Evolutionary conservation across 2,888 invertebrate genomes (phyloP), one percentile per base, ranked within the genome.

Genomic region (Ceraclea dissimilis): DNA sequence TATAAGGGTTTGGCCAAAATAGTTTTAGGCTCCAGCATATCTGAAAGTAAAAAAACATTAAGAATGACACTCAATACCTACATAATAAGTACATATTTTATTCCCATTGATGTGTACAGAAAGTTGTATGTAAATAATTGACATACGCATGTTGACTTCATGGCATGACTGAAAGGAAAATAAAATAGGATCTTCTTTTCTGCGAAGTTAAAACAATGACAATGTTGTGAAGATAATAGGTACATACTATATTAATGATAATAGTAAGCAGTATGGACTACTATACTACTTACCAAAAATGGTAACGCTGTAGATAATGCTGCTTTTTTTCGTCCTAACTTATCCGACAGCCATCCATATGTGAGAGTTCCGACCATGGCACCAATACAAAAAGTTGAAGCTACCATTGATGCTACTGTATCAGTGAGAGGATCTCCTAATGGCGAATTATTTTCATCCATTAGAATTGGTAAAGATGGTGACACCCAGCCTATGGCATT

Each of bases 401-500:
- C 80, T 69, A 82, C 74, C 79, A 80, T 79, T 19, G 80, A 78
- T 21, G 78, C 73, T 47, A 74, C 74, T 48, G 77, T 73, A 60
- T 76, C 72, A 1, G 72, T 70, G 64, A 82, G 70, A 0, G 75
- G 73, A 19, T 72, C 71, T 0, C 76, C 76, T 0, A 79, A 72
- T 0, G 79, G 78, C 0, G 79, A 75, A n/a, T 69, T 64, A n/a
- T 69, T 64, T n/a, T 48, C 33, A 6, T 31, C 18, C 63, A 78
- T 72, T n/a, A 81, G 71, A 2, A 79, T 74, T 70, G 79, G 72
- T 1, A 79, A 74, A 71, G 79, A 78, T 1, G 81, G 80, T 0
- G 82, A 80, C 63, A 79, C 75, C 79, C 80, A 82, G 1, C 80
- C 81, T 66, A 79, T 73, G 59, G 78, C 70, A 70, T 77, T 78